Conservation (phyloP, 2,113 vertebrate genomes). For the Callopanchax toddi region DNA sequence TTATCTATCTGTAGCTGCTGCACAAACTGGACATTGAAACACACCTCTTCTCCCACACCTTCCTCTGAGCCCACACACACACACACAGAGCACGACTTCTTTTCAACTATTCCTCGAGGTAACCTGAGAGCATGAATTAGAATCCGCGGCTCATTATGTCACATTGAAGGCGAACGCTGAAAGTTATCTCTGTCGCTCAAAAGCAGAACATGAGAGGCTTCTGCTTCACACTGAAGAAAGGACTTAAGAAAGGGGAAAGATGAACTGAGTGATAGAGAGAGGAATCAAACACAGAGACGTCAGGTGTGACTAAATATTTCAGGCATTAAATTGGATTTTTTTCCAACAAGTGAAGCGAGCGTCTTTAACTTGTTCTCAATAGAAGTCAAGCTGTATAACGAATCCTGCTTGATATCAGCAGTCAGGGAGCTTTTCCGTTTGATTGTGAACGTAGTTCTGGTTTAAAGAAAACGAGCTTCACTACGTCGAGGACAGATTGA, state of each 20-base stretch:
- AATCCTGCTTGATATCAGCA: background rate
- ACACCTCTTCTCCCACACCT: slow-evolving; percentile 31
- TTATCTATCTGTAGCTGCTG: background rate
- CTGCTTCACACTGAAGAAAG: slow-evolving; percentile 4
- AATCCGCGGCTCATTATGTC: slow-evolving; percentile 41
- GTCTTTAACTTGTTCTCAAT: background rate
- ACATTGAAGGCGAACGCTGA: slow-evolving; percentile 22
- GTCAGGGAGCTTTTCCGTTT: background rate
- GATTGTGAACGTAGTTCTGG: background rate
- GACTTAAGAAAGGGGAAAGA: slow-evolving; percentile 1
- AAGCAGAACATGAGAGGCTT: slow-evolving; percentile 6
- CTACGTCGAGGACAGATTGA: background rate
- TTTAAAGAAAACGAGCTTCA: background rate
- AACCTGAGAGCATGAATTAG: slow-evolving; percentile 29
- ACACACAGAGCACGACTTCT: slow-evolving; percentile 26
- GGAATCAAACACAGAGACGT: background rate
- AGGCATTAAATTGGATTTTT: background rate
- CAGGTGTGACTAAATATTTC: background rate
- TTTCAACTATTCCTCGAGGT: slow-evolving; percentile 44
- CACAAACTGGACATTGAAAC: slow-evolving; percentile 23
- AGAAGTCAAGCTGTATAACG: background rate
- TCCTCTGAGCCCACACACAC: slow-evolving; percentile 24
- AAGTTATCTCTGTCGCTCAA: slow-evolving; percentile 17
- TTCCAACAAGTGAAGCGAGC: background rate
- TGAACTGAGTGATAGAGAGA: background rate